Conservation (phyloP, 2,888 invertebrate species). For the Byasa hedistus region DNA sequence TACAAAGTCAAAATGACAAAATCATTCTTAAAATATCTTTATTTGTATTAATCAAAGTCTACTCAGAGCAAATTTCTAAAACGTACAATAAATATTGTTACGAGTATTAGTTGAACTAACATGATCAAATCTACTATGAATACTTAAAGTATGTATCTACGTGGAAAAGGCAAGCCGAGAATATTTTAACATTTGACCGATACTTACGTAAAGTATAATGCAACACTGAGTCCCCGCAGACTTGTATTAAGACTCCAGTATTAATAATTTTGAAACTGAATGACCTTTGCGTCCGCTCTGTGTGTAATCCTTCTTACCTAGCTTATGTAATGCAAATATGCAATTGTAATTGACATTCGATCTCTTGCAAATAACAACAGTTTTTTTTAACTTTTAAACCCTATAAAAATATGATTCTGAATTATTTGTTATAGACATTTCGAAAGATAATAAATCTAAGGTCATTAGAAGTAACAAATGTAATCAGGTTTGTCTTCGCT, state of each 20-base stretch:
- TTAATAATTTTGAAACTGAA: slow-evolving; percentile 22
- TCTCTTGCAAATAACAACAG: slow-evolving; percentile 1
- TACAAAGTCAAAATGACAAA: neutral
- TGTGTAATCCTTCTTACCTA: slow-evolving; percentile 20
- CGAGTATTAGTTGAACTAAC: neutral
- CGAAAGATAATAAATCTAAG: neutral
- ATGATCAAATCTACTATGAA: neutral
- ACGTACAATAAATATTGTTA: neutral
- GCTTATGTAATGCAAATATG: slow-evolving; percentile 15
- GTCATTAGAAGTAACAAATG: neutral
- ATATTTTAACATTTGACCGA: slow-evolving; percentile 2
- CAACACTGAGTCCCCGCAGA: slow-evolving; percentile 5
- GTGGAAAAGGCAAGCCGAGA: neutral
- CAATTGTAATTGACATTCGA: slow-evolving; percentile 7
- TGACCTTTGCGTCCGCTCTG: slow-evolving; percentile 21
- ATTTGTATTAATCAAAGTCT: neutral
- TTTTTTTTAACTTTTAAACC: neutral
- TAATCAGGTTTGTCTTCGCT: neutral
- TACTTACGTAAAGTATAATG: slow-evolving; percentile 15
- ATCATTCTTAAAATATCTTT: neutral
- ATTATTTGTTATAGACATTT: neutral
- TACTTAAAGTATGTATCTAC: neutral
- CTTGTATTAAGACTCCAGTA: slow-evolving; percentile 13
- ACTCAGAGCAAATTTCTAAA: neutral
- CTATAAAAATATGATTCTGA: neutral